Conservation (phyloP, 2,888 invertebrate species). For the Clepsis dumicolana region DNA sequence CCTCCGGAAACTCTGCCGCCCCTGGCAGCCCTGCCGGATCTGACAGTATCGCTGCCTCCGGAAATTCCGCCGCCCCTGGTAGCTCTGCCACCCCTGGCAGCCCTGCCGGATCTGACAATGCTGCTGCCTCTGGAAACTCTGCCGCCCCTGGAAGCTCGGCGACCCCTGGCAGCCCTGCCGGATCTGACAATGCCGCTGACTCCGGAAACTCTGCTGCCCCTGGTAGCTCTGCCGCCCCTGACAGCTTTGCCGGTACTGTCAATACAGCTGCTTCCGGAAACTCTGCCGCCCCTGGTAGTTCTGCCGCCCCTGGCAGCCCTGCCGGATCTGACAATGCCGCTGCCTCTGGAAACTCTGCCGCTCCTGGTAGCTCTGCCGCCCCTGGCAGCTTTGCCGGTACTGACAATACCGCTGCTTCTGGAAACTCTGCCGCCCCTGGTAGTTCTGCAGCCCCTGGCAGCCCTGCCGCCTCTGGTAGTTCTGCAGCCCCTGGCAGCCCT, state of each 20-base stretch:
- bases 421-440: neutral
- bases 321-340: conserved; percentile 50
- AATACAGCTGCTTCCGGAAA: conserved; percentile 20
- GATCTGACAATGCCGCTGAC: conserved; percentile 27
- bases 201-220: conserved; percentile 13
- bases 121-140: conserved; percentile 19
- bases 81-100: neutral
- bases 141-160: conserved; percentile 18
- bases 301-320: conserved; percentile 45
- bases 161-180: conserved; percentile 13
- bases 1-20: neutral
- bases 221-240: conserved; percentile 26
- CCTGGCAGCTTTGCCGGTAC: conserved; percentile 38
- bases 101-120: conserved; percentile 44
- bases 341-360: conserved; percentile 48
- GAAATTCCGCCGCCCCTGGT: neutral
- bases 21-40: conserved; percentile 44
- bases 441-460: conserved; percentile 16
- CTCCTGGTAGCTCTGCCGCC: conserved; percentile 53
- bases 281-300: conserved; percentile 13
- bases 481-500: neutral
- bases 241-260: conserved; percentile 19
- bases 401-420: too few relatives aligned
- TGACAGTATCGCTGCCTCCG: conserved; percentile 5
- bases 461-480: neutral